Evolutionary conservation across 1,140 invertebrate genomes (phyloP).

Genomic region (Drosophila kepulauana): DNA sequence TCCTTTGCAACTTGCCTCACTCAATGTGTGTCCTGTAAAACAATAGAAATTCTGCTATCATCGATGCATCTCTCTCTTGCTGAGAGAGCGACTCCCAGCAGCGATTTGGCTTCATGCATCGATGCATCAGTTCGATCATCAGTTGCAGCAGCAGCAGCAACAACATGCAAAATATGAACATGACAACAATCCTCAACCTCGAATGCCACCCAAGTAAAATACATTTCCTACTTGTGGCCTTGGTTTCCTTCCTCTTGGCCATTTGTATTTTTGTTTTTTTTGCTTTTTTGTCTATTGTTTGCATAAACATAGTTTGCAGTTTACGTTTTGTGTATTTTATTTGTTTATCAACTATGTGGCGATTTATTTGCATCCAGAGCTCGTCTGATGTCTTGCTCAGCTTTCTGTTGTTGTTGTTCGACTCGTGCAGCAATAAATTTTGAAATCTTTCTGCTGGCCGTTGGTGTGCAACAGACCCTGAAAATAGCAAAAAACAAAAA

Average conservation of each 20-base stretch:
- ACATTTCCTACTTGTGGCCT: conserved; percentile 67
- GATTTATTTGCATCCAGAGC: conserved; percentile 34
- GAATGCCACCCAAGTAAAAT: conserved; percentile 55
- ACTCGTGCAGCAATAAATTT: conserved; percentile 45
- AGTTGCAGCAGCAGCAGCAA: background rate
- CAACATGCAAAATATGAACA: conserved; percentile 46
- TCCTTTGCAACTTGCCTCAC: conserved; percentile 11
- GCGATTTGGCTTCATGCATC: conserved; percentile 25
- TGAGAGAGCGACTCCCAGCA: conserved; percentile 13
- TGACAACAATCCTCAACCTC: conserved; percentile 25
- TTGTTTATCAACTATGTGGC: conserved; percentile 28
- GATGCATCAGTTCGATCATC: conserved; percentile 5
- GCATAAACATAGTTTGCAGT: conserved; percentile 69
- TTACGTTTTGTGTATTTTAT: conserved; percentile 22
- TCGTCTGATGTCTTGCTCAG: conserved; percentile 36
- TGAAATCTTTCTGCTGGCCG: conserved; percentile 34
- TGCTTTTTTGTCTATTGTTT: conserved; percentile 29
- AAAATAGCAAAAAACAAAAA: conserved; percentile 29
- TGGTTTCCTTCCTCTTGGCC: conserved; percentile 48
- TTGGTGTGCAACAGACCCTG: conserved; percentile 33
- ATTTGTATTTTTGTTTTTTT: background rate
- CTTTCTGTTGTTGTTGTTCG: conserved; percentile 1
- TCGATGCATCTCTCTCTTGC: background rate
- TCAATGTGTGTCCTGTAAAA: conserved; percentile 15
- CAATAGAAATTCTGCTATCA: conserved; percentile 35